These are phyloP conservation scores for Zoanthus sansibaricus DNA, from an alignment of 92 coral and sea anemone species.

Conservation along the genomic window DNA sequence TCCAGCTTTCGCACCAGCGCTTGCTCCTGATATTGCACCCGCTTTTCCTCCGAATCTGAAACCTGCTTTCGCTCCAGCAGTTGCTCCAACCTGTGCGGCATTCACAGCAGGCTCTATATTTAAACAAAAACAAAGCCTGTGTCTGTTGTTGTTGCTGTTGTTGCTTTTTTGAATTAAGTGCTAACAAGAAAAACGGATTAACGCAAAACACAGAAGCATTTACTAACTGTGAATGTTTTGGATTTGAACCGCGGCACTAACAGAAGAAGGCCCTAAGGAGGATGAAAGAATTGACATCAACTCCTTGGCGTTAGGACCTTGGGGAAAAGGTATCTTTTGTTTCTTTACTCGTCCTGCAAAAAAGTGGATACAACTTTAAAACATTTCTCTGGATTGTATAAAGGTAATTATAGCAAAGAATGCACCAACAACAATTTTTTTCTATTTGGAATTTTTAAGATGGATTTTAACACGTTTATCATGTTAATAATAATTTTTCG, in stretches of 20 bases:
- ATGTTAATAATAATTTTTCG: no score
- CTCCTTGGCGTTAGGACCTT: neutral
- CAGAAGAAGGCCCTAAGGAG: neutral
- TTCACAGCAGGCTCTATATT: conserved; percentile 12
- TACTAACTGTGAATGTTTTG: neutral
- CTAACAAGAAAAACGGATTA: neutral
- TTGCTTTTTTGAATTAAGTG: neutral
- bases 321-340: conserved; percentile 4
- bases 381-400: no score
- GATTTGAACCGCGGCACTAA: neutral
- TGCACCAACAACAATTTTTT: no score
- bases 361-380: neutral
- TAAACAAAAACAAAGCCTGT: neutral
- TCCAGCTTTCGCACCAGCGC: conserved; percentile 35
- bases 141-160: neutral
- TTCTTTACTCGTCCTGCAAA: conserved; percentile 24
- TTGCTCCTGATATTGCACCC: conserved; percentile 41
- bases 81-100: conserved; percentile 29
- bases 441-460: no score
- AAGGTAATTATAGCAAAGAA: no score
- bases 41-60: conserved; percentile 21
- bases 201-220: no score
- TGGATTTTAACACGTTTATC: no score
- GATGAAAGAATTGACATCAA: neutral
- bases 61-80: conserved; percentile 42